Conservation (phyloP, 1,140 invertebrate genomes). For the Pseudomyrmex dendroicus region DNA sequence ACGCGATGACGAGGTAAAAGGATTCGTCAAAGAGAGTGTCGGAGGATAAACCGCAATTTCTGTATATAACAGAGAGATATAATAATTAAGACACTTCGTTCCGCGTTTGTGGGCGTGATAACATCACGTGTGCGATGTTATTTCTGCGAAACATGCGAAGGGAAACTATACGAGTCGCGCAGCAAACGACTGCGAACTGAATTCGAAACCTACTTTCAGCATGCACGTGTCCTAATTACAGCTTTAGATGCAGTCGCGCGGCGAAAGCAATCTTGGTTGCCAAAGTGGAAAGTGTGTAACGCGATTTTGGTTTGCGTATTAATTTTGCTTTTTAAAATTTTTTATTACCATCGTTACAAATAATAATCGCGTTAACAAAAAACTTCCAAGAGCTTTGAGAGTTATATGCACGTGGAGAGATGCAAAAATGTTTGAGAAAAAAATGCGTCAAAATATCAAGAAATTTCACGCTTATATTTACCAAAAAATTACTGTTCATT, state of each 20-base stretch:
- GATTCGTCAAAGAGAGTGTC: background rate
- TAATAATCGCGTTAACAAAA: conserved; percentile 1
- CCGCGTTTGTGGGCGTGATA: background rate
- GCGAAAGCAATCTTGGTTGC: conserved; percentile 11
- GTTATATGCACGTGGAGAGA: no score
- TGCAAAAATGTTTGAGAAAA: background rate
- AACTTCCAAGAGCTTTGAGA: no score
- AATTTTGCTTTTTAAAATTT: conserved; percentile 19
- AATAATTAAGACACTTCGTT: conserved; percentile 37
- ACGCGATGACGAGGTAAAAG: background rate
- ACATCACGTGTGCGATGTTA: conserved; percentile 9
- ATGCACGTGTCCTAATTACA: conserved; percentile 22
- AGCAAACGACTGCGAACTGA: background rate
- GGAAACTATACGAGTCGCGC: background rate
- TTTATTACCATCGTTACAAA: background rate
- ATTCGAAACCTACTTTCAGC: conserved; percentile 46
- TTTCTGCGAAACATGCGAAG: conserved; percentile 32
- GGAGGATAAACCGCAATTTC: background rate
- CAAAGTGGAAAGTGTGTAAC: conserved; percentile 13
- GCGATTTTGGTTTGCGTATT: background rate
- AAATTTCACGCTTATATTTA: background rate
- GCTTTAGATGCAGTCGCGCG: conserved; percentile 23
- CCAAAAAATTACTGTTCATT: no score
- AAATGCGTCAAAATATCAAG: background rate
- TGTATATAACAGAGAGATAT: background rate